A percentile compares a stretch with the other conserved stretches of the same genome.
These are phyloP conservation scores for Sebastes itinus DNA, from an alignment of 2,797 vertebrate species.

Conservation along the genomic window DNA sequence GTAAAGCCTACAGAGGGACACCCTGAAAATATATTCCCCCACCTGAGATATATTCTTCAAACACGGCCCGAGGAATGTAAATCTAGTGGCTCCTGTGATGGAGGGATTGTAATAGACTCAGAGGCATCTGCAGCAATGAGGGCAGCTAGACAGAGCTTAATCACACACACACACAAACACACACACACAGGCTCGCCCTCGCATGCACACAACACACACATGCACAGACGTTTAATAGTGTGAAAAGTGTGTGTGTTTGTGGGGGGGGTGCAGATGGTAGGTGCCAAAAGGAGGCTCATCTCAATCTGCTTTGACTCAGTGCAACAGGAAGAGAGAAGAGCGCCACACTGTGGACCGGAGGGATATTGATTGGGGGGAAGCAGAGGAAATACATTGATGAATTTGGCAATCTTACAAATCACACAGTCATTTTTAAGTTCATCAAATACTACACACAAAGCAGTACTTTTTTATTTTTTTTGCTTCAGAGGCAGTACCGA, in stretches of 20 bases:
- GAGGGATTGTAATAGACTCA: constrained; percentile 79
- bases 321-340: constrained; percentile 56
- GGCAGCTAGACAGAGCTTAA: constrained; percentile 67
- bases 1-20: constrained; percentile 73
- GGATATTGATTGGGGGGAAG: constrained; percentile 34
- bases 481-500: neutral
- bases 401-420: neutral
- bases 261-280: constrained; percentile 46
- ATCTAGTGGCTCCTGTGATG: constrained; percentile 74
- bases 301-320: constrained; percentile 63
- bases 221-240: constrained; percentile 67
- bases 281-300: constrained; percentile 61
- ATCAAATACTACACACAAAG: neutral
- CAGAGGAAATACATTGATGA: neutral
- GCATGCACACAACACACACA: constrained; percentile 43
- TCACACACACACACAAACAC: constrained; percentile 63
- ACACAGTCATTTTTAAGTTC: neutral
- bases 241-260: constrained; percentile 37
- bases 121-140: constrained; percentile 63
- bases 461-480: neutral
- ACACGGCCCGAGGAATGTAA: constrained; percentile 77
- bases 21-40: constrained; percentile 72
- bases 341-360: constrained; percentile 84
- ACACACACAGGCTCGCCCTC: constrained; percentile 27
- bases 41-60: constrained; percentile 82